These are phyloP conservation scores for Chironomus riparius DNA, from an alignment of 2,888 invertebrate species.

Conservation along the genomic window DNA sequence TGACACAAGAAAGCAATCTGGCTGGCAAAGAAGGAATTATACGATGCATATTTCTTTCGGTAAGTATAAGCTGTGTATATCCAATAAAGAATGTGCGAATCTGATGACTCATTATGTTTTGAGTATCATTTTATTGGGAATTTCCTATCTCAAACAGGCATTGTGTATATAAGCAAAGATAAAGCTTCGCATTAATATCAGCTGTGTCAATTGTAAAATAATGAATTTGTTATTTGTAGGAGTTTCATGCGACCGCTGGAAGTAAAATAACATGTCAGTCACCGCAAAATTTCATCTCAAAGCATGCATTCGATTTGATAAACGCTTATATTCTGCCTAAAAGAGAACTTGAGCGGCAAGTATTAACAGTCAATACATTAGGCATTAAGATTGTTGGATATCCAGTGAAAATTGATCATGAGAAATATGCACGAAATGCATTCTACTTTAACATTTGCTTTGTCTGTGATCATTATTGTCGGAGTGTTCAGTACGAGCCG, in stretches of 20 bases:
- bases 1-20: conserved; percentile 7
- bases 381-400: conserved; percentile 88
- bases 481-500: conserved; percentile 87
- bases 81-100: background rate
- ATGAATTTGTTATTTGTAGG: conserved; percentile 31
- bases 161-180: background rate
- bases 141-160: background rate
- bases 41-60: conserved; percentile 69
- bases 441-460: conserved; percentile 93
- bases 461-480: conserved; percentile 81
- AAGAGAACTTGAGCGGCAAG: conserved; percentile 78
- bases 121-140: background rate
- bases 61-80: background rate
- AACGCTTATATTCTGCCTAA: conserved; percentile 94
- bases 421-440: conserved; percentile 86
- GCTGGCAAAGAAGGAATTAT: conserved; percentile 62
- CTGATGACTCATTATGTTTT: conserved; percentile 35
- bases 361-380: conserved; percentile 70
- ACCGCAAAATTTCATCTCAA: conserved; percentile 82
- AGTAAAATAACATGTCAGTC: conserved; percentile 82
- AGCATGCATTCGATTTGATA: conserved; percentile 88
- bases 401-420: conserved; percentile 77
- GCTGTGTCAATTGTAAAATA: too few relatives aligned
- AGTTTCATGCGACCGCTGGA: conserved; percentile 67
- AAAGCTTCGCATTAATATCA: background rate